These are phyloP conservation scores for Drosophila anomalata DNA, from an alignment of 2,888 invertebrate genomes.

Conservation along the genomic window DNA sequence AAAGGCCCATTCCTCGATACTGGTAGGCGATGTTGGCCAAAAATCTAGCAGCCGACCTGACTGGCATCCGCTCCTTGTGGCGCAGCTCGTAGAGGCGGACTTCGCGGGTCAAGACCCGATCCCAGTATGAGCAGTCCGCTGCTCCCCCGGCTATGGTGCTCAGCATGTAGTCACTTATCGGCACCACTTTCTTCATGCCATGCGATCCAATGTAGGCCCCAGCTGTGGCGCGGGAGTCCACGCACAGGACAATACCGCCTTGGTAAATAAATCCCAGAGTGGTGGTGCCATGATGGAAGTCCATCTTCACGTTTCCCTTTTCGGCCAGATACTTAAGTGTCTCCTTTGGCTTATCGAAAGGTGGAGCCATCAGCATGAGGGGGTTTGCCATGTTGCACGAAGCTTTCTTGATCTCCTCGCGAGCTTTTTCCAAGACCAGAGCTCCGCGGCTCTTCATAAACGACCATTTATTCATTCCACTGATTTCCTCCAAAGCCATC, in stretches of 20 bases:
- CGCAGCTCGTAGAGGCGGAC: slow-evolving; percentile 97
- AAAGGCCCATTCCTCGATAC: slow-evolving; percentile 97
- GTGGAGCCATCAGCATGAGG: slow-evolving; percentile 87
- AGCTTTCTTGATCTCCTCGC: slow-evolving; percentile 4
- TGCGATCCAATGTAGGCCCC: slow-evolving; percentile 97
- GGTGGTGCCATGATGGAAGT: slow-evolving; percentile 98
- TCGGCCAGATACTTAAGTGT: slow-evolving; percentile 85
- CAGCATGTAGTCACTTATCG: slow-evolving; percentile 96
- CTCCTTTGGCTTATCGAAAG: slow-evolving; percentile 87
- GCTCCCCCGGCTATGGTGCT: slow-evolving; percentile 99
- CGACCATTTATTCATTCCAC: neutral
- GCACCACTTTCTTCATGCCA: slow-evolving; percentile 97
- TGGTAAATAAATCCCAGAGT: slow-evolving; percentile 96
- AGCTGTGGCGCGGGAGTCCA: slow-evolving; percentile 97
- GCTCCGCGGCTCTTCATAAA: slow-evolving; percentile 9
- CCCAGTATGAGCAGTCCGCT: slow-evolving; percentile 99
- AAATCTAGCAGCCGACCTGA: slow-evolving; percentile 98
- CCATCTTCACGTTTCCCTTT: slow-evolving; percentile 92
- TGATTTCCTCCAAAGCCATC: slow-evolving; percentile 11
- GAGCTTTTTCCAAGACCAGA: neutral
- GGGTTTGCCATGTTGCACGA: slow-evolving; percentile 72
- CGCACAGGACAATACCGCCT: slow-evolving; percentile 97
- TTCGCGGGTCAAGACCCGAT: slow-evolving; percentile 96
- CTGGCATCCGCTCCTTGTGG: slow-evolving; percentile 97
- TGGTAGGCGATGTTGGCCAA: slow-evolving; percentile 98